Conservation (phyloP, 2,888 invertebrate species). For the Agrochola litura region DNA sequence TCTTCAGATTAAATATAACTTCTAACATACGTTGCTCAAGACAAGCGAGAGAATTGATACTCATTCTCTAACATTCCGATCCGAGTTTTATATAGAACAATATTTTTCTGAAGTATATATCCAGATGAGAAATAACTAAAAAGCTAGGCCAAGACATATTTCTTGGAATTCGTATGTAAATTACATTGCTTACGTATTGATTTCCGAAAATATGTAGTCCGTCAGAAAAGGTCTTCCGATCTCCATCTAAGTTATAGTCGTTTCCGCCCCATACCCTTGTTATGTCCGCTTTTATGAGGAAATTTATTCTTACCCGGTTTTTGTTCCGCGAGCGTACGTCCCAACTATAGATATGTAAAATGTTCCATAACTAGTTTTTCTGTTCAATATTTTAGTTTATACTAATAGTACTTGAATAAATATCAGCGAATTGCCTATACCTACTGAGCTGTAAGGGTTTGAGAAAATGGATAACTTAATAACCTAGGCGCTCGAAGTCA, state of each 20-base stretch:
- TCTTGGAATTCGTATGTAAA: constrained; percentile 60
- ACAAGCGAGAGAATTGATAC: constrained; percentile 41
- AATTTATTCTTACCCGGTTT: constrained; percentile 62
- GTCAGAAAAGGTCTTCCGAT: constrained; percentile 68
- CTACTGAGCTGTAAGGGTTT: constrained; percentile 24
- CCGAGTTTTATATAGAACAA: constrained; percentile 10
- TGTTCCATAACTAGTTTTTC: constrained; percentile 27
- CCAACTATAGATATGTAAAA: constrained; percentile 31
- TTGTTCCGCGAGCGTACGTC: constrained; percentile 46
- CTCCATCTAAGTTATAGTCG: constrained; percentile 68
- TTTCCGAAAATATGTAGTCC: constrained; percentile 69
- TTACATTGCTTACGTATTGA: constrained; percentile 66
- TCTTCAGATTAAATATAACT: constrained; percentile 46
- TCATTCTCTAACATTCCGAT: constrained; percentile 7
- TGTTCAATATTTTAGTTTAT: constrained; percentile 15
- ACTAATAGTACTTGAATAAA: constrained; percentile 28
- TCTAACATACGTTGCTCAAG: constrained; percentile 22
- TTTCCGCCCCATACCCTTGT: constrained; percentile 67
- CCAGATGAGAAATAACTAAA: constrained; percentile 33
- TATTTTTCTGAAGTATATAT: constrained; percentile 9
- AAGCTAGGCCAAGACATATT: constrained; percentile 49
- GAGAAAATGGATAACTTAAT: constrained; percentile 50
- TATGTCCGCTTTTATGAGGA: constrained; percentile 63
- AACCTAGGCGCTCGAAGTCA: constrained; percentile 37
- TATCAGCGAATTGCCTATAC: background rate